These are phyloP conservation scores for Eudyptes chrysolophus DNA, from an alignment of 2,113 vertebrate species.

Conservation along the genomic window DNA sequence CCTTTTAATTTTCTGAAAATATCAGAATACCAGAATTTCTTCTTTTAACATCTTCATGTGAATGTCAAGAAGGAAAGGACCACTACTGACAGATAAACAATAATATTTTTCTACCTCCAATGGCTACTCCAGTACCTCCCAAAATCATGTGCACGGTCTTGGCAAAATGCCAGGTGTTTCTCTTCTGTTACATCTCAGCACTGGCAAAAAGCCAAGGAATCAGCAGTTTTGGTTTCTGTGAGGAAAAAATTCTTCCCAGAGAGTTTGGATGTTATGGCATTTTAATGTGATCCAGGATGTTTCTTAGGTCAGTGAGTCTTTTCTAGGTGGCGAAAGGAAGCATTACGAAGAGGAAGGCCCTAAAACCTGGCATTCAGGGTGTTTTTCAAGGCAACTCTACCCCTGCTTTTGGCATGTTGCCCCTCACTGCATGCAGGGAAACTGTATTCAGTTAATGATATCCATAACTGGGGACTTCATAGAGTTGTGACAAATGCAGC, in stretches of 20 bases:
- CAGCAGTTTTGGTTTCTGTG: not conserved
- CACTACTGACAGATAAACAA: not conserved
- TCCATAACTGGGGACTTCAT: not conserved
- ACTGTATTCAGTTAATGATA: not conserved
- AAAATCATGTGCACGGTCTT: not conserved
- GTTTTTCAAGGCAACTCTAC: not conserved
- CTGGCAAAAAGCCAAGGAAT: not conserved
- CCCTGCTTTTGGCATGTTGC: not conserved
- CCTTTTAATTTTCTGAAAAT: not conserved
- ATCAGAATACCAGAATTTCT: not conserved
- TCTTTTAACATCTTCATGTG: not conserved
- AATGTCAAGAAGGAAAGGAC: not conserved
- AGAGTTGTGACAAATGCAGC: conserved; percentile 4
- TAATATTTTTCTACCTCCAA: not conserved
- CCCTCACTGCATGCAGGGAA: not conserved
- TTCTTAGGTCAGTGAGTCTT: not conserved
- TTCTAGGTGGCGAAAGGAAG: not conserved
- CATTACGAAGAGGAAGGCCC: not conserved
- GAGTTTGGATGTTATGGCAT: not conserved
- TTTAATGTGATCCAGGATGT: not conserved
- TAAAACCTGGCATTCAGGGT: not conserved
- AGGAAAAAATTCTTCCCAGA: not conserved
- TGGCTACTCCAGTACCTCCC: not conserved
- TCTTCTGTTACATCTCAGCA: not conserved
- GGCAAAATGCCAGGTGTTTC: not conserved